Conservation (phyloP, 1,140 invertebrate species). For the Triops cancriformis region DNA sequence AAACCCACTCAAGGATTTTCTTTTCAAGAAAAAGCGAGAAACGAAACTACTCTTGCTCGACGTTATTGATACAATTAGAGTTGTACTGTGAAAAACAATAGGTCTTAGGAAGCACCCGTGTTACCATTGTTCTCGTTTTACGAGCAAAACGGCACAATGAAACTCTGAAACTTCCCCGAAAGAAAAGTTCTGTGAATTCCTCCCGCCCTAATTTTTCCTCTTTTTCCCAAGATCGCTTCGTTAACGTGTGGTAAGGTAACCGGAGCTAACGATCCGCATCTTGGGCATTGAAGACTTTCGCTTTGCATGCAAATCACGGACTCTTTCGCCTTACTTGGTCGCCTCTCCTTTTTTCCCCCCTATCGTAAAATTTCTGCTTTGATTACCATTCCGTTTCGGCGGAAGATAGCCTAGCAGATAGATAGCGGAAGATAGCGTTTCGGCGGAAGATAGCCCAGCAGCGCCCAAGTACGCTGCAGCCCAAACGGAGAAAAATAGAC, state of each 20-base stretch:
- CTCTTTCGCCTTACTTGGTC: background rate
- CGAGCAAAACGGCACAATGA: no score
- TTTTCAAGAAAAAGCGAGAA: no score
- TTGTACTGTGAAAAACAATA: no score
- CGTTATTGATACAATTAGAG: no score
- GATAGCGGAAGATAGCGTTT: no score
- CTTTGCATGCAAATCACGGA: background rate
- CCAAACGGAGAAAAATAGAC: background rate
- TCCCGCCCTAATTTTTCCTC: background rate
- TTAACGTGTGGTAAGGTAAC: constrained; percentile 5
- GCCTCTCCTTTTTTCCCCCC: background rate
- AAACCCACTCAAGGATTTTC: no score
- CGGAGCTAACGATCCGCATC: background rate
- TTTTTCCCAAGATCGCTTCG: background rate
- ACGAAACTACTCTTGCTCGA: no score
- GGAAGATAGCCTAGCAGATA: background rate
- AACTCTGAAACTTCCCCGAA: background rate
- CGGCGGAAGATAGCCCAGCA: background rate
- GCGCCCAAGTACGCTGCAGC: background rate
- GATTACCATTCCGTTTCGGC: background rate
- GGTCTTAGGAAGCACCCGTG: no score
- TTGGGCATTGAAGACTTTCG: background rate
- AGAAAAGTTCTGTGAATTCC: background rate
- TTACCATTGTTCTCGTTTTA: no score
- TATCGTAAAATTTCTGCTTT: background rate